phyloP scores from a whole-genome alignment of 2,888 invertebrate species.

The Myopa tessellatipennis region DNA sequence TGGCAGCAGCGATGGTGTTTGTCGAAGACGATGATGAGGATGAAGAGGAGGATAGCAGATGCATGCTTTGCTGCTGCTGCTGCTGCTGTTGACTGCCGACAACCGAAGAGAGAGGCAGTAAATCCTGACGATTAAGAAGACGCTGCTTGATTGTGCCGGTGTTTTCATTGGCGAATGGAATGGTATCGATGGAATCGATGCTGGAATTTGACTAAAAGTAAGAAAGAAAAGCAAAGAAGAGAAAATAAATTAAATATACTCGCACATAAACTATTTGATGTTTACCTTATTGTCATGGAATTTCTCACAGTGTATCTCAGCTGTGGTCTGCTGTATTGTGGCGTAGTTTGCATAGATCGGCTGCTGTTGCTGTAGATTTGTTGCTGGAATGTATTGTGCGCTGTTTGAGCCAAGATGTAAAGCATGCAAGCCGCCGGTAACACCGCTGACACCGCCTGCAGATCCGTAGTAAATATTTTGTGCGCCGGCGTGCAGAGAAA shows the following conservation, averaged over 20 bases:
- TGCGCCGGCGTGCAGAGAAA: slow-evolving; percentile 47
- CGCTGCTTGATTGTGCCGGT: slow-evolving; percentile 97
- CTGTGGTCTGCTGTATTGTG: slow-evolving; percentile 72
- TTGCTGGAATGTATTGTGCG: slow-evolving; percentile 54
- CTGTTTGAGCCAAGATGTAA: slow-evolving; percentile 43
- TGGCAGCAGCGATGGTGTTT: slow-evolving; percentile 67
- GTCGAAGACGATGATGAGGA: slow-evolving; percentile 68
- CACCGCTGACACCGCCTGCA: slow-evolving; percentile 10
- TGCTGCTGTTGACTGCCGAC: slow-evolving; percentile 55
- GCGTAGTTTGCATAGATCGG: slow-evolving; percentile 68
- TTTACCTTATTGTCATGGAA: slow-evolving; percentile 66
- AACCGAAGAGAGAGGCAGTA: slow-evolving; percentile 41
- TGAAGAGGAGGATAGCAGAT: slow-evolving; percentile 64
- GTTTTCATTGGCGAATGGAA: slow-evolving; percentile 98
- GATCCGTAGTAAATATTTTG: slow-evolving; percentile 53
- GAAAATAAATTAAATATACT: slow-evolving; percentile 55
- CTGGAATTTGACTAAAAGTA: slow-evolving; percentile 86
- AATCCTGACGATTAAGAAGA: slow-evolving; percentile 70
- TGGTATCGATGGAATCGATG: slow-evolving; percentile 90
- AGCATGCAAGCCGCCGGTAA: slow-evolving; percentile 23
- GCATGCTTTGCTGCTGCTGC: slow-evolving; percentile 64
- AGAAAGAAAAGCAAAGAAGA: slow-evolving; percentile 18
- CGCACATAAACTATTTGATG: not conserved
- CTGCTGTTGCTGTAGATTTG: slow-evolving; percentile 57
- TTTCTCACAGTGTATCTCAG: slow-evolving; percentile 71